Evolutionary conservation across 2,113 vertebrate genomes (phyloP).

Genomic region (Muntiacus reevesi): DNA sequence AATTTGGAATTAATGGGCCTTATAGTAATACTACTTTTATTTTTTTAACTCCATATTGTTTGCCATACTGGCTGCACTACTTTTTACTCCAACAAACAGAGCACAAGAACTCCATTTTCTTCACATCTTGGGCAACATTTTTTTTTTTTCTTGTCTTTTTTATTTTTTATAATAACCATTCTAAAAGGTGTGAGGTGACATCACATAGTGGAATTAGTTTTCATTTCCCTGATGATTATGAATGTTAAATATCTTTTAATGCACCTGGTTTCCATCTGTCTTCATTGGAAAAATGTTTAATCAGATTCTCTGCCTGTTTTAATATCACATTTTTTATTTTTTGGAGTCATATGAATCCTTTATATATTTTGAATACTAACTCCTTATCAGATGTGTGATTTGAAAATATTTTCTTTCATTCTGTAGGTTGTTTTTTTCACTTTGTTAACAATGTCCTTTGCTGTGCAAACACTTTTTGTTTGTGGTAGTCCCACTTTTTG

Average conservation of each 20-base stretch:
- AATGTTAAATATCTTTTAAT: neutral
- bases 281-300: neutral
- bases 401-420: neutral
- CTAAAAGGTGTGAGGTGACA: neutral
- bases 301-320: neutral
- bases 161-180: neutral
- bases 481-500: neutral
- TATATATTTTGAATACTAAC: neutral
- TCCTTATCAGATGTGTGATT: neutral
- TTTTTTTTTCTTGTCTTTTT: neutral
- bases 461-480: neutral
- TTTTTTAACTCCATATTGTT: neutral
- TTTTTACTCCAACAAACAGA: neutral
- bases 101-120: neutral
- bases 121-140: neutral
- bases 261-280: neutral
- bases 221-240: neutral
- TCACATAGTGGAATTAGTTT: neutral
- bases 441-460: neutral
- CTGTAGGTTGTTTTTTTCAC: no score
- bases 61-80: neutral
- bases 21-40: neutral
- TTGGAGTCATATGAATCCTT: neutral
- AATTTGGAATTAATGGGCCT: neutral
- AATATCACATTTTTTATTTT: neutral